Conservation (phyloP, 2,113 vertebrate species). For the human region DNA sequence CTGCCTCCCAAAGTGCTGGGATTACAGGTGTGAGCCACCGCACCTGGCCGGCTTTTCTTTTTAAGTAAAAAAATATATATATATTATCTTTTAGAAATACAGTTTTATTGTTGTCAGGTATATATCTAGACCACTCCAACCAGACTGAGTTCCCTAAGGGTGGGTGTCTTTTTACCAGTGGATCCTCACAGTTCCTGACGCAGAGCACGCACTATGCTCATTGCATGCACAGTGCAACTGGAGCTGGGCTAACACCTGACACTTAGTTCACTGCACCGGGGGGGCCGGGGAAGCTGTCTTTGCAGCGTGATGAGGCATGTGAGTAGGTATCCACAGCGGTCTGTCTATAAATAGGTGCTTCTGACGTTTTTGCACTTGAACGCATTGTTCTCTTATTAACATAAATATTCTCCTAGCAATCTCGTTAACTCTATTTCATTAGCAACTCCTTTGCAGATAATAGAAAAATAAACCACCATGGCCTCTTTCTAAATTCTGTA, state of each 20-base stretch:
- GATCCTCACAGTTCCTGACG: too few species aligned
- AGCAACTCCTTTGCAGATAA: neutral
- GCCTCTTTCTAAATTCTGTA: neutral
- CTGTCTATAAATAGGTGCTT: neutral
- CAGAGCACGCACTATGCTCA: neutral
- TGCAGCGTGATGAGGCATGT: too few species aligned
- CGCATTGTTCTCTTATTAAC: neutral
- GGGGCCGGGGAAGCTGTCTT: neutral
- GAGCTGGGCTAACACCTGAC: neutral
- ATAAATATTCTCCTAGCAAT: neutral
- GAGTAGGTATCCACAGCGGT: neutral
- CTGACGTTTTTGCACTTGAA: neutral
- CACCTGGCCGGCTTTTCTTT: neutral
- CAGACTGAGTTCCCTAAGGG: neutral
- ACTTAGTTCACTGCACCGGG: neutral
- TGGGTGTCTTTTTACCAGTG: neutral
- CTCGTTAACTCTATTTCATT: neutral
- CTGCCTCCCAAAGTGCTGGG: too few species aligned
- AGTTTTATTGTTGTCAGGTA: neutral
- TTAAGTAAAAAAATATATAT: too few species aligned
- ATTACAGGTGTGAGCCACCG: too few species aligned
- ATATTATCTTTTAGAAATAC: neutral
- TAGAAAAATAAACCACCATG: neutral
- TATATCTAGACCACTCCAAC: neutral
- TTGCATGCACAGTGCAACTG: neutral